phyloP scores from a whole-genome alignment of 1,140 invertebrate genomes.

The Andrena cerasifolii region DNA sequence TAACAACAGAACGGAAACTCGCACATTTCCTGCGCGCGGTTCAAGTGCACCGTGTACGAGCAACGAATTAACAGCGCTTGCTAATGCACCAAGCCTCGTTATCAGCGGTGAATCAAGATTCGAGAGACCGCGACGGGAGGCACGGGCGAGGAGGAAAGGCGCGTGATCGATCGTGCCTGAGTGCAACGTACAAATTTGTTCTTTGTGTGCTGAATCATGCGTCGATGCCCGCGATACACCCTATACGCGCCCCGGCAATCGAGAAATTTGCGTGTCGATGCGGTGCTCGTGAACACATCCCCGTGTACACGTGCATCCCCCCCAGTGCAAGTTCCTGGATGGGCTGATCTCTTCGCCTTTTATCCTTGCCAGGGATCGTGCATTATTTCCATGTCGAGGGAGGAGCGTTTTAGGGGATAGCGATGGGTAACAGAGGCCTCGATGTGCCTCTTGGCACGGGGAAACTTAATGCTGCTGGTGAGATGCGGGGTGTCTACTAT shows the following conservation, averaged over 20 bases:
- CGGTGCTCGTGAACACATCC: constrained; percentile 34
- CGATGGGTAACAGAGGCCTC: constrained; percentile 10
- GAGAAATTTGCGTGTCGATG: constrained; percentile 38
- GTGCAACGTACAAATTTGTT: constrained; percentile 45
- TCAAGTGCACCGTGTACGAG: constrained; percentile 23
- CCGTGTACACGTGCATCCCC: constrained; percentile 43
- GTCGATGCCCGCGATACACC: constrained; percentile 28
- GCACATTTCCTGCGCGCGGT: constrained; percentile 27
- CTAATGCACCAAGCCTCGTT: constrained; percentile 42
- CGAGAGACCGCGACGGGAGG: constrained; percentile 14
- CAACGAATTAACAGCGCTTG: constrained; percentile 44
- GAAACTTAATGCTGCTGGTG: constrained; percentile 6
- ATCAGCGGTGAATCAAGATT: constrained; percentile 48
- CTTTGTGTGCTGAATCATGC: constrained; percentile 47
- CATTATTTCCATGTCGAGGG: constrained; percentile 60
- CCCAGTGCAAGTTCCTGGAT: constrained; percentile 1
- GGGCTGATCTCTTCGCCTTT: constrained; percentile 44
- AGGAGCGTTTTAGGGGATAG: constrained; percentile 39
- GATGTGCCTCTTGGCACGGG: too few species aligned
- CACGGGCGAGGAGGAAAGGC: constrained; percentile 10
- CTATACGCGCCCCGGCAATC: neutral
- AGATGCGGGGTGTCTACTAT: constrained; percentile 2
- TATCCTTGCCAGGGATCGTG: constrained; percentile 45
- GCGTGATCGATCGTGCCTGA: constrained; percentile 43
- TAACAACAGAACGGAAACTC: constrained; percentile 46